Evolutionary conservation across 2,113 vertebrate species (phyloP).

Genomic region (Otocyon megalotis): DNA sequence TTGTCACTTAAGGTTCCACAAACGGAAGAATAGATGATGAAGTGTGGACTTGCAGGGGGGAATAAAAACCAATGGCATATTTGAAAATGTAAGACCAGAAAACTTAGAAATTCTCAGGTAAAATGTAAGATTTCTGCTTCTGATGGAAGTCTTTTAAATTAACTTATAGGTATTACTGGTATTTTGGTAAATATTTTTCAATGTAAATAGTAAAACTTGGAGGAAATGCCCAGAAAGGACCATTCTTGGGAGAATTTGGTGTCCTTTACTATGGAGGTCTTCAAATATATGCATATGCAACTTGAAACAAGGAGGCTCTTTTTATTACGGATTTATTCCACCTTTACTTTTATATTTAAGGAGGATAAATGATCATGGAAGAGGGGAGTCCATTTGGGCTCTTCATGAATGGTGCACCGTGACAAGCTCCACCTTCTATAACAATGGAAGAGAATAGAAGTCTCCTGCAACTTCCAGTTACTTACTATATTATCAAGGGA

Average conservation of each 20-base stretch:
- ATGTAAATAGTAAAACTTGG: background rate
- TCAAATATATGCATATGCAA: background rate
- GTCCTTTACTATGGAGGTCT: background rate
- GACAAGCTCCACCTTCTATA: background rate
- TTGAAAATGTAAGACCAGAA: background rate
- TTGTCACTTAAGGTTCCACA: no score
- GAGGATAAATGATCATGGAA: background rate
- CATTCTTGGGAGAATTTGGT: background rate
- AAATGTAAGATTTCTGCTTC: background rate
- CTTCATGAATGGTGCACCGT: background rate
- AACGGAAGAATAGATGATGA: background rate
- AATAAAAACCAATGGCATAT: background rate
- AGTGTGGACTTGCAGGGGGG: background rate
- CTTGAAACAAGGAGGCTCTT: background rate
- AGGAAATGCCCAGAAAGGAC: background rate
- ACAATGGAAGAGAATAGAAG: background rate
- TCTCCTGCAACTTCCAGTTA: background rate
- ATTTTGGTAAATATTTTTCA: background rate
- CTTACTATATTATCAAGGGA: background rate
- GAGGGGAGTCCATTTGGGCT: background rate
- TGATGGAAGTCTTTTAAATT: background rate
- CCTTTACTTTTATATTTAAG: slow-evolving; percentile 24
- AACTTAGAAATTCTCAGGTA: background rate
- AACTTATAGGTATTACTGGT: background rate
- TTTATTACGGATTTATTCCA: background rate